Conservation (phyloP, 2,888 invertebrate genomes). For the Tanytarsus gracilentus region DNA sequence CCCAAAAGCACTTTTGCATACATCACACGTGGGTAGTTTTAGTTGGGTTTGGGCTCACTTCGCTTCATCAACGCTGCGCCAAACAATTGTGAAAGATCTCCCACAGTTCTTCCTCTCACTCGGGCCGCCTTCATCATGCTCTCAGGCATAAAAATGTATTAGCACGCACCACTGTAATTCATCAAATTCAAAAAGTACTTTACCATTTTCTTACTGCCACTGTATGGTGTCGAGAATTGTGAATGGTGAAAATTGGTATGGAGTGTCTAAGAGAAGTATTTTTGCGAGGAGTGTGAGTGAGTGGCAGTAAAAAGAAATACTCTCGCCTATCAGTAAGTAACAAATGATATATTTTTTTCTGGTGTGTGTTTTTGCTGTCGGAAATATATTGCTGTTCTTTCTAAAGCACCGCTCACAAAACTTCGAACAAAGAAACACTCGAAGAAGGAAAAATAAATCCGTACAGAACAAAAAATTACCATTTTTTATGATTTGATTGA, state of each 20-base stretch:
- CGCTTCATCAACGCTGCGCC: too few species aligned
- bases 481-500: constrained; percentile 29
- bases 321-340: constrained; percentile 22
- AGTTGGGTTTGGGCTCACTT: too few species aligned
- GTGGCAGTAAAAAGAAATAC: constrained; percentile 14
- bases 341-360: constrained; percentile 27
- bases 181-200: constrained; percentile 27
- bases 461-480: constrained; percentile 20
- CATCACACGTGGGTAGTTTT: too few species aligned
- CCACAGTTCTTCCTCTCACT: too few species aligned
- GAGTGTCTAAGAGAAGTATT: not conserved
- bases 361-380: constrained; percentile 17
- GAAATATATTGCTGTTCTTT: constrained; percentile 25
- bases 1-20: constrained; percentile 8
- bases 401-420: not conserved
- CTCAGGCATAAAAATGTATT: constrained; percentile 21
- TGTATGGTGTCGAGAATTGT: not conserved
- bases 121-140: not conserved
- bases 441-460: constrained; percentile 3
- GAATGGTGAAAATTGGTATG: not conserved
- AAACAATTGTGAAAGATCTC: too few species aligned
- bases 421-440: not conserved
- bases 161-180: constrained; percentile 28
- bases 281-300: not conserved
- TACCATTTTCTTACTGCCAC: constrained; percentile 18